Conservation (phyloP, 2,888 invertebrate species). For the Mechanitis messenoides region DNA sequence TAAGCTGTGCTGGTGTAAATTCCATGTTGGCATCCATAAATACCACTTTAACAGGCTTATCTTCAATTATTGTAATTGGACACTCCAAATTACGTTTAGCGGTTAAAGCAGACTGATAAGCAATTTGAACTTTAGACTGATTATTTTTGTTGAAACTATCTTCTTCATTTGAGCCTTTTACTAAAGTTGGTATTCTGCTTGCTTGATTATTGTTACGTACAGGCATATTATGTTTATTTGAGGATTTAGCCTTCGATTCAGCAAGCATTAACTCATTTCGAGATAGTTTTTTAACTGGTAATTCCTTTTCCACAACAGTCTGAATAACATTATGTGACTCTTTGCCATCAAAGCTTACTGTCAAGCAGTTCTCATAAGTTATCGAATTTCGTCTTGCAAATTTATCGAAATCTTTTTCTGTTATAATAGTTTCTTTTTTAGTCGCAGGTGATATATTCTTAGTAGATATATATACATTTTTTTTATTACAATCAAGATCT, state of each 20-base stretch:
- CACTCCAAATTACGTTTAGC: constrained; percentile 58
- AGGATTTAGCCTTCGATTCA: constrained; percentile 48
- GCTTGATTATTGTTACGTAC: constrained; percentile 37
- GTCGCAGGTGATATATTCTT: constrained; percentile 46
- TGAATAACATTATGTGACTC: constrained; percentile 55
- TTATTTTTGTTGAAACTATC: constrained; percentile 52
- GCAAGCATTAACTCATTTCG: constrained; percentile 44
- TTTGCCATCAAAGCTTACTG: constrained; percentile 55
- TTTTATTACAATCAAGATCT: constrained; percentile 34
- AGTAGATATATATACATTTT: constrained; percentile 12
- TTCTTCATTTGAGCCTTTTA: constrained; percentile 38
- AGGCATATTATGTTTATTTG: constrained; percentile 40
- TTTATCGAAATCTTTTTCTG: constrained; percentile 71
- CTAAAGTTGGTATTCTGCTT: constrained; percentile 37
- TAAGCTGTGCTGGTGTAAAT: constrained; percentile 47
- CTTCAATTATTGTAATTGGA: constrained; percentile 64
- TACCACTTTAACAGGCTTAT: constrained; percentile 68
- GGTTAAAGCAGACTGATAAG: constrained; percentile 61
- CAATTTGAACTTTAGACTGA: constrained; percentile 62
- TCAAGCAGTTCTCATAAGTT: constrained; percentile 60
- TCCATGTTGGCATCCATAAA: constrained; percentile 55
- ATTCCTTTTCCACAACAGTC: constrained; percentile 53
- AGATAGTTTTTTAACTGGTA: constrained; percentile 43
- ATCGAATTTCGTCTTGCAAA: constrained; percentile 66
- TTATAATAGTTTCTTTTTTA: constrained; percentile 58